Evolutionary conservation across 1,140 invertebrate genomes (phyloP), one percentile per base, ranked within the genome.

Genomic region (Meloidogyne exigua): DNA sequence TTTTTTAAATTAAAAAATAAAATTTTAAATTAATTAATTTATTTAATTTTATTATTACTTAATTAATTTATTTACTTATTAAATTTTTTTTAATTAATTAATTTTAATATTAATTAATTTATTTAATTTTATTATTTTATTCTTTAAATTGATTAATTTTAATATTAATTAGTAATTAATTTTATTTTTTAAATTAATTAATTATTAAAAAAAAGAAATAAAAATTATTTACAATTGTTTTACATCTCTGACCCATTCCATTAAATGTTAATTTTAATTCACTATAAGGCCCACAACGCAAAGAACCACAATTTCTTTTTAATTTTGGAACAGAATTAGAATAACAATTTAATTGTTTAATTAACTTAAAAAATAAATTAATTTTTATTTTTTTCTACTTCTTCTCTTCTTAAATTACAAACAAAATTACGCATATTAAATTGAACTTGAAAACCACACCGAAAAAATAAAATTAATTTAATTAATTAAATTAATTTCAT

Each of bases 351-450:
- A 88, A 75, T 72, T 84, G 77, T 25, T 72, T 44, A 15, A 84
- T 28, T 82, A 86, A 85, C 86, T 86, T 69, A 67, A 83, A 63
- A 76, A 15, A 25, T 7, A 44, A 44, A 57, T 57, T 75, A 39
- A 32, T 32, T 32, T 18, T 21, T 63, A 62, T 77, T 82, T 21
- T 80, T 67, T 65, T 84, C 32, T 26, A 81, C 80, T 21, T 80
- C 72, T 65, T 84, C 32, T 26, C 64, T 78, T 18, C 71, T 77
- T 18, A n/a, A 26, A 36, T 76, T 71, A 72, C 85, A 87, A 32
- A 87, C 83, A 75, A 87, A 87, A 72, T 87, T 85, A 25, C 85
- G 73, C 81, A 87, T 85, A 75, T 87, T 87, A 70, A 87, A 87
- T 68, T 86, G 84, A 32, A 85, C 83, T 74, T 81, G 72, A 74